Conservation (phyloP, 2,797 vertebrate genomes). For the Catamblyrhynchus diadema region DNA sequence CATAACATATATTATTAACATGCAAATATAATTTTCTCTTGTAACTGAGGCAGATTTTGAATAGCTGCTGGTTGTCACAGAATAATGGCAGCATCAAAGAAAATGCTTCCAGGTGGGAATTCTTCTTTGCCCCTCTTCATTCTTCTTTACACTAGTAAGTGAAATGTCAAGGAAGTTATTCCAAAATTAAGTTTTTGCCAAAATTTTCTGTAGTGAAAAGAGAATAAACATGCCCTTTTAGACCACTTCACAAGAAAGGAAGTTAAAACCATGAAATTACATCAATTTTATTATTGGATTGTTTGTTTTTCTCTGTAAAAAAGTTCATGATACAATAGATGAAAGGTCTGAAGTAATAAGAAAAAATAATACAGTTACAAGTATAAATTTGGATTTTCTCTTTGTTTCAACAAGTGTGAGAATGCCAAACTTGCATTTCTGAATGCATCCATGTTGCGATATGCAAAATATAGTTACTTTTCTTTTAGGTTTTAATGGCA, state of each 20-base stretch:
- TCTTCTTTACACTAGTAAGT: not conserved
- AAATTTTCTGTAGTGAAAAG: not conserved
- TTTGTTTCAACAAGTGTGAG: not conserved
- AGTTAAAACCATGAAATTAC: not conserved
- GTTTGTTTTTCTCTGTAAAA: not conserved
- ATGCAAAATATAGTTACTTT: not conserved
- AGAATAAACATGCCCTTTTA: not conserved
- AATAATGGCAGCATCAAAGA: not conserved
- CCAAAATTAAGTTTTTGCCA: not conserved
- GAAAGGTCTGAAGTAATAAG: not conserved
- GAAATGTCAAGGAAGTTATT: not conserved
- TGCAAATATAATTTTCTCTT: not conserved
- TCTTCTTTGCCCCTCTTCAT: not conserved
- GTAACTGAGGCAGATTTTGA: not conserved
- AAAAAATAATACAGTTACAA: not conserved
- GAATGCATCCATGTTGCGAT: not conserved
- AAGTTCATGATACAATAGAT: not conserved
- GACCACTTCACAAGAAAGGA: conserved; percentile 17
- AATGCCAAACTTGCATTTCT: not conserved
- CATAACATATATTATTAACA: not conserved
- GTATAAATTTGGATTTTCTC: not conserved
- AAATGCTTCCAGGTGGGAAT: not conserved
- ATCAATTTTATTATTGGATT: not conserved
- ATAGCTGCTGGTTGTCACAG: not conserved
- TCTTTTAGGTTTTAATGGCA: not conserved